These are phyloP conservation scores for Micrastur ruficollis DNA, from an alignment of 2,797 vertebrate species.

Conservation along the genomic window DNA sequence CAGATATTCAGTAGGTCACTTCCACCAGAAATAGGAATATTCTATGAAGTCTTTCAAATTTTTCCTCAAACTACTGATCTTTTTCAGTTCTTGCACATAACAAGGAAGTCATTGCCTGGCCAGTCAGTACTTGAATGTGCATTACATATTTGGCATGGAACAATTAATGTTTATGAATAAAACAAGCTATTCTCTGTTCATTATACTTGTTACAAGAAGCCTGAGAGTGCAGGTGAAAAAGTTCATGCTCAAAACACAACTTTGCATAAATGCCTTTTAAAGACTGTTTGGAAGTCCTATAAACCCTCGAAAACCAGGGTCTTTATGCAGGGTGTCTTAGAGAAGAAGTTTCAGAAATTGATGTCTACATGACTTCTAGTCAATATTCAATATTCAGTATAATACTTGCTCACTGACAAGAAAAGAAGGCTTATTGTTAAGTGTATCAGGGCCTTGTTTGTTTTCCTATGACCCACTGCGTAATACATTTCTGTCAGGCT, in stretches of 20 bases:
- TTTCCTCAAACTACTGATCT: background rate
- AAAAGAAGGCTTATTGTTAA: background rate
- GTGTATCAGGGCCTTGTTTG: rapidly evolving
- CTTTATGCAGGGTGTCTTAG: background rate
- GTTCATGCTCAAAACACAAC: background rate
- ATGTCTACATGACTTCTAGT: background rate
- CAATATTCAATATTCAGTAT: background rate
- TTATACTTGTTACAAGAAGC: background rate
- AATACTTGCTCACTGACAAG: background rate
- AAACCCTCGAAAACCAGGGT: background rate
- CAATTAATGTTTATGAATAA: background rate
- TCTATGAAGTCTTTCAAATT: background rate
- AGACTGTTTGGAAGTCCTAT: background rate
- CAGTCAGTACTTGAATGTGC: background rate
- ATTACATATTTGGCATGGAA: background rate
- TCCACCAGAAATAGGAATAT: background rate
- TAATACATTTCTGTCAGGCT: background rate
- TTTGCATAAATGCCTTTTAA: background rate
- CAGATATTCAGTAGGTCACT: background rate
- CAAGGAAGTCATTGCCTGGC: background rate
- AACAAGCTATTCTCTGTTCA: background rate
- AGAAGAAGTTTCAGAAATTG: background rate
- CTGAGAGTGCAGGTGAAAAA: background rate
- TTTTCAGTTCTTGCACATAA: background rate
- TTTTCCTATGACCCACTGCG: background rate